phyloP scores from a whole-genome alignment of 2,797 vertebrate genomes.

The Yasuhikotakia modesta region DNA sequence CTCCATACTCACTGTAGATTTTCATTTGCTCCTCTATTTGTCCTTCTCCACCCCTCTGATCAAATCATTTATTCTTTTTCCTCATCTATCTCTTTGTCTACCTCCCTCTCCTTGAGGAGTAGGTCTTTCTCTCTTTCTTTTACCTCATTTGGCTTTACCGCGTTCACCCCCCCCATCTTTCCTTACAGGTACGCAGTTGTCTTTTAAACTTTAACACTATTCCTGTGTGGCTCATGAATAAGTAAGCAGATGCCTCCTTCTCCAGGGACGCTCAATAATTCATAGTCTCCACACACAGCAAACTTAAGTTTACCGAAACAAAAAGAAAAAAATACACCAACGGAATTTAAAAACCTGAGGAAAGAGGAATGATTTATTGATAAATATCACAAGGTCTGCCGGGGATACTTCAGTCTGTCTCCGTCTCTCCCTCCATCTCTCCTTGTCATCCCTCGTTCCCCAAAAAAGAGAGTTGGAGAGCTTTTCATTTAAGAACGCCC shows the following conservation, averaged over 20 bases:
- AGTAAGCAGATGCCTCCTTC: conserved; percentile 78
- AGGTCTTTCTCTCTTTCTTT: conserved; percentile 34
- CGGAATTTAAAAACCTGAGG: conserved; percentile 63
- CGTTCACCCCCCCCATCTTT: conserved; percentile 50
- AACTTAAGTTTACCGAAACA: conserved; percentile 82
- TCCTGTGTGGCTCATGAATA: conserved; percentile 85
- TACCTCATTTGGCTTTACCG: conserved; percentile 45
- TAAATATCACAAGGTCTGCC: conserved; percentile 77
- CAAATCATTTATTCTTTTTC: conserved; percentile 36
- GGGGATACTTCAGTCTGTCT: conserved; percentile 68
- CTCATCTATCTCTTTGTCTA: conserved; percentile 43
- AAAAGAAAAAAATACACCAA: conserved; percentile 68
- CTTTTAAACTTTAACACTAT: conserved; percentile 83
- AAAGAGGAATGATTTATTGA: conserved; percentile 78
- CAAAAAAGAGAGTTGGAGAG: conserved; percentile 42
- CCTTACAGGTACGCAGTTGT: conserved; percentile 70
- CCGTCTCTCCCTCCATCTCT: conserved; percentile 51
- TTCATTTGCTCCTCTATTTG: neutral
- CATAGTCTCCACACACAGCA: conserved; percentile 72
- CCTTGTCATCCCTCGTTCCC: conserved; percentile 53
- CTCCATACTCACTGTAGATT: conserved; percentile 27
- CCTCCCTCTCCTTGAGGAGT: conserved; percentile 36
- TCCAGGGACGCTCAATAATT: conserved; percentile 86
- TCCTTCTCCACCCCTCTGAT: conserved; percentile 27
- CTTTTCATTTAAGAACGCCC: conserved; percentile 38